Conservation (phyloP, 2,888 invertebrate species). For the Eupsilia transversa region DNA sequence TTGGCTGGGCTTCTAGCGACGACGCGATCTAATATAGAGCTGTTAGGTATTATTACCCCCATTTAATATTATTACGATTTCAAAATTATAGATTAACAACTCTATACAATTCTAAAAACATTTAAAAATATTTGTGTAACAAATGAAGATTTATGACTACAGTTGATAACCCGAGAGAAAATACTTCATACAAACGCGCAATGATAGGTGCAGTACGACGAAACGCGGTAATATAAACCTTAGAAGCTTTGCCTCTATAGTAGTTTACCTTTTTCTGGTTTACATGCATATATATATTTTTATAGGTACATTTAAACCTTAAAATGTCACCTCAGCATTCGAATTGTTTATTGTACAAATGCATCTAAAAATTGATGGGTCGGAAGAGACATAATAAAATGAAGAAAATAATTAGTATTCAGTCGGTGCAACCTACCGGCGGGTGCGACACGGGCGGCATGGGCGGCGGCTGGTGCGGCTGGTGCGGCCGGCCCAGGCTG, state of each 20-base stretch:
- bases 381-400: background rate
- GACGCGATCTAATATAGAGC: background rate
- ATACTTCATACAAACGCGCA: background rate
- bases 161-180: no score
- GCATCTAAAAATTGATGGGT: background rate
- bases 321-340: background rate
- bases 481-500: slow-evolving; percentile 95
- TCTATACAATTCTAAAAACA: background rate
- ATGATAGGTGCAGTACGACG: background rate
- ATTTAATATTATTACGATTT: no score
- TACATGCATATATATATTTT: background rate
- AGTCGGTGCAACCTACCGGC: slow-evolving; percentile 76
- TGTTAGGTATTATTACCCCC: no score
- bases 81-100: background rate
- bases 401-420: background rate
- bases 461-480: slow-evolving; percentile 93
- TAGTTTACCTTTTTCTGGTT: background rate
- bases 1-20: background rate
- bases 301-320: background rate
- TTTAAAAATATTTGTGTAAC: background rate
- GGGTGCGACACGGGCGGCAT: slow-evolving; percentile 86
- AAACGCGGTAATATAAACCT: background rate
- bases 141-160: background rate
- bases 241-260: background rate
- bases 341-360: background rate